Conservation (phyloP, 2,888 invertebrate species). For the Lithophane semibrunnea region DNA sequence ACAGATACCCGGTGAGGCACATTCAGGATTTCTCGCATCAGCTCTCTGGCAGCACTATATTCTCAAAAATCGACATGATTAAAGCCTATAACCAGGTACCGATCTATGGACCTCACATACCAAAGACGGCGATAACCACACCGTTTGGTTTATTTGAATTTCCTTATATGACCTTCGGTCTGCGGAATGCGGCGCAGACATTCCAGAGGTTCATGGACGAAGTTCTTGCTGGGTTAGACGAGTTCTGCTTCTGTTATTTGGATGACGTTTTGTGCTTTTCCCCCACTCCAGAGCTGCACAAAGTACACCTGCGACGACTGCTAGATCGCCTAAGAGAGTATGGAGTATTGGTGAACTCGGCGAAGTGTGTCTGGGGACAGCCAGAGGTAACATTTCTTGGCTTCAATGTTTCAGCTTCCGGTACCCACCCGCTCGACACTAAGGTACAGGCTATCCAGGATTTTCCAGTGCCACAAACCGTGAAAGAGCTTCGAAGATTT, state of each 20-base stretch:
- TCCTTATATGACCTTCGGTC: background rate
- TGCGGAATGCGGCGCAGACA: constrained; percentile 12
- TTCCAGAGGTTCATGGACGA: background rate
- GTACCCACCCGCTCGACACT: too few species aligned
- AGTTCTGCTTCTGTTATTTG: background rate
- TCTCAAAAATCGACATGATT: background rate
- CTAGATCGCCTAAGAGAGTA: background rate
- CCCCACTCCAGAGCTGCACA: constrained; percentile 1
- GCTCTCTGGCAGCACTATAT: constrained; percentile 7
- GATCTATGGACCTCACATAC: background rate
- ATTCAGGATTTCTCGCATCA: constrained; percentile 1
- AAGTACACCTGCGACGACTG: background rate
- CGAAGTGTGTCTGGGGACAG: background rate
- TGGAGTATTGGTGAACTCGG: background rate
- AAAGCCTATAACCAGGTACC: constrained; percentile 7
- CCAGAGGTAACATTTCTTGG: constrained; percentile 6
- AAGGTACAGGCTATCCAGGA: too few species aligned
- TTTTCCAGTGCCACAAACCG: too few species aligned
- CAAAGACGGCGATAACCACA: constrained; percentile 9
- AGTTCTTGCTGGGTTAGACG: background rate
- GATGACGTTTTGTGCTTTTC: background rate
- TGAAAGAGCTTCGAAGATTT: too few species aligned
- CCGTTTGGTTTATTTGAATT: background rate
- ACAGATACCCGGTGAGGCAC: background rate
- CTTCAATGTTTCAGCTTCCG: background rate